Base-by-base conservation (phyloP, 2,113 vertebrate genomes). In the Neoarius graeffei region DNA sequence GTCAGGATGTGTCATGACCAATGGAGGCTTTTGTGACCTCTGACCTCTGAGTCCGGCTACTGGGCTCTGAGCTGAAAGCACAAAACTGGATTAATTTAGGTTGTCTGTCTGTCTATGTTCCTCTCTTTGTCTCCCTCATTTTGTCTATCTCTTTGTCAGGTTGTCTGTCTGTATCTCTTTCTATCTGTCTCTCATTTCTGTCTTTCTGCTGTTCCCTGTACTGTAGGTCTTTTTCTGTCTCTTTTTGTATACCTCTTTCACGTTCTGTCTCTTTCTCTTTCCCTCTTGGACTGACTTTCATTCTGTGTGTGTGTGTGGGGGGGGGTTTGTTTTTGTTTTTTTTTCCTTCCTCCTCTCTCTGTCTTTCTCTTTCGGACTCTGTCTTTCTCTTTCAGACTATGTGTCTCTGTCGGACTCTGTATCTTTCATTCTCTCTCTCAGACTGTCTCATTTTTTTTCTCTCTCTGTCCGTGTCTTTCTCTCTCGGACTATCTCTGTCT, bases 1-100 rank as follows among this genome's bases (percentile, higher is more conserved):
- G 73, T 52, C 85, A 85, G 90, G 74, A 87, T 87, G 81, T 87
- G 69, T 82, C 76, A 66, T 54, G 85, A 87, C 87, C 88, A 42
- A 50, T 79, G 86, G 82, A 87, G 86, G 81, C 52, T 81, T 30
- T 4, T 85, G 83, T 88, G 84, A 83, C 81, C 81, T 76, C 59
- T 88, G 85, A 74, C 81, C 81, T 71, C 60, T 71, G 59, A 71
- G 30, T 77, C 25, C 27, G 54, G 82, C 87, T 80, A 80, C 59
- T 56, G 20, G 11, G 11, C 71, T 84, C 52, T 17, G 76, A 57
- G 67, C 6, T 48, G 71, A 42, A 76, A 77, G 9, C 20, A 52
- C 48, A 52, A 23, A 13, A 4, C 48, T 52, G 20, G 8, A 13
- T 52, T 48, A 50, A 76, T 54, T 1, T 54, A 11, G 11, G 54